Evolutionary conservation across 2,113 vertebrate species (phyloP).

Genomic region (Malaclemys terrapin): DNA sequence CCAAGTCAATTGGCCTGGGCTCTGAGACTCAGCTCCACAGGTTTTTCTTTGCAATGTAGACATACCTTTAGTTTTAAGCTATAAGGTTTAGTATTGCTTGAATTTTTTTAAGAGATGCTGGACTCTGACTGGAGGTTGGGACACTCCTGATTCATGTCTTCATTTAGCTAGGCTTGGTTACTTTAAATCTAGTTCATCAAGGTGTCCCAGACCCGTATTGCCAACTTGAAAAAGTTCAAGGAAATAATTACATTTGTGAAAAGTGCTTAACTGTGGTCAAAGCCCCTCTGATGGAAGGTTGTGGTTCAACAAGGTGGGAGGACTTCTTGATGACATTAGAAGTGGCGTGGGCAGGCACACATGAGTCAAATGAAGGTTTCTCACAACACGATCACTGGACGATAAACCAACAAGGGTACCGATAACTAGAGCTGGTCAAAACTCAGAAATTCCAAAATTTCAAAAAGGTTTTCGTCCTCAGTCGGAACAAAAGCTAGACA

Average conservation of each 20-base stretch:
- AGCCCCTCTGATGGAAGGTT: conserved; percentile 1
- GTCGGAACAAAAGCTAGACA: neutral
- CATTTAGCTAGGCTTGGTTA: neutral
- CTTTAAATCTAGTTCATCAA: neutral
- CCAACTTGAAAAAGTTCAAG: conserved; percentile 5
- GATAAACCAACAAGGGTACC: neutral
- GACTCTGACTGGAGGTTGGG: conserved; percentile 2
- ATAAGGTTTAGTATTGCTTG: conserved; percentile 17
- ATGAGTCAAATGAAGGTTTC: conserved; percentile 25
- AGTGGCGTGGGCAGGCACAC: conserved; percentile 39
- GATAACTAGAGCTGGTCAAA: neutral
- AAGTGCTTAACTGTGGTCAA: neutral
- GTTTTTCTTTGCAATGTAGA: neutral
- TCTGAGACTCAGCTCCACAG: neutral
- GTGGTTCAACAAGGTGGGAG: conserved; percentile 20
- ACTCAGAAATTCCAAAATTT: neutral
- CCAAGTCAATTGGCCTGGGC: neutral
- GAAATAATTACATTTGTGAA: neutral
- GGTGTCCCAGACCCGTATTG: neutral
- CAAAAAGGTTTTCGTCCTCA: neutral
- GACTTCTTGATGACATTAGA: conserved; percentile 5
- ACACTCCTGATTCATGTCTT: conserved; percentile 19
- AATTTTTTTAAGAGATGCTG: conserved; percentile 26
- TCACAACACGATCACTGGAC: neutral
- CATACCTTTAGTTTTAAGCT: neutral